Base-by-base conservation (phyloP, 2,888 invertebrate genomes). In the Troilus luridus region DNA sequence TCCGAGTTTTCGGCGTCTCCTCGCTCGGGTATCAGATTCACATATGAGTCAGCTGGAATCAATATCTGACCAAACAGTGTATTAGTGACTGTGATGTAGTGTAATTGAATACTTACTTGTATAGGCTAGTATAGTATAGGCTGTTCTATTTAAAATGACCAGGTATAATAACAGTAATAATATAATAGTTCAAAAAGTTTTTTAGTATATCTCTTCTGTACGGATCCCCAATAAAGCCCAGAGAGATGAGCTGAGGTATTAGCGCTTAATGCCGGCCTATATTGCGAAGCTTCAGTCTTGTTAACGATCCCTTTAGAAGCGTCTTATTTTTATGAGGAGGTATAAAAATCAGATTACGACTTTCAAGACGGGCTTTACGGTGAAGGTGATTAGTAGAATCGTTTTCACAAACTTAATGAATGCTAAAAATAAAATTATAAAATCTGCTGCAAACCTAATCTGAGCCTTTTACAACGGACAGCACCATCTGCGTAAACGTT, bases 181-280 rank as follows among this genome's bases (percentile, higher is more conserved):
- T 41, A 41, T 41, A 41, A 41, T 41, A 41, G 41, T 41, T 41
- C 41, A 41, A 41, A 41, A 41, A 41, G 41, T 41, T 3, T 41
- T 41, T 41, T 41, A 41, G 41, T 41, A 41, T 41, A 41, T 41
- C 41, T 5, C 41, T 41, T 41, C 41, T 41, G 41, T 41, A 41
- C 10, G 59, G 14, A 59, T 14, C 0, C 59, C 7, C 59, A 7
- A 3, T 24, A 67, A 24, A 77, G 41, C n/a, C 17, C 0, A 56
- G 19, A 54, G 21, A 85, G 54, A 85, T n/a, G 56, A 85, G 1
- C 7, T n/a, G 0, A n/a, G 85, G 56, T 85, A 85, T 85, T 58
- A 85, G 56, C n/a, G 85, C 85, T 85, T 85, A 85, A 85, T 85
- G 85, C 56, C n/a, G 14, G 85, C 56, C 85, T 56, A 85, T 85